These are phyloP conservation scores for Amiota mariae DNA, from an alignment of 2,888 invertebrate genomes.

Conservation along the genomic window DNA sequence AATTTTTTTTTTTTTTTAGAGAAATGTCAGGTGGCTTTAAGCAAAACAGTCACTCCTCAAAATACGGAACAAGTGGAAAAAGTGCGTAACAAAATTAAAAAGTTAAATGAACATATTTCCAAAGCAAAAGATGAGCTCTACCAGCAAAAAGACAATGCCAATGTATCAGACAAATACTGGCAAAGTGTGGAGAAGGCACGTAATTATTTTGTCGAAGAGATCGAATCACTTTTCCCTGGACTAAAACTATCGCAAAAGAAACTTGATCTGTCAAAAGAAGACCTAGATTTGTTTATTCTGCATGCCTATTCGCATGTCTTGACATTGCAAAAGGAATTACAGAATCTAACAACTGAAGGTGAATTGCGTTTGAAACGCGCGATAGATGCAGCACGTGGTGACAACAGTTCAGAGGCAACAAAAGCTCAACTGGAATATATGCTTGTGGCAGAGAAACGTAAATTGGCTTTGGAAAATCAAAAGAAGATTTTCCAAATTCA, in stretches of 20 bases:
- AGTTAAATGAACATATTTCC: conserved; percentile 77
- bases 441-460: conserved; percentile 80
- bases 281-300: conserved; percentile 85
- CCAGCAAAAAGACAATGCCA: conserved; percentile 76
- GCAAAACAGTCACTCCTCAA: conserved; percentile 60
- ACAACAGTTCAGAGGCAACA: conserved; percentile 76
- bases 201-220: conserved; percentile 78
- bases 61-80: conserved; percentile 74
- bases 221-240: conserved; percentile 82
- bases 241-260: conserved; percentile 81
- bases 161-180: conserved; percentile 86
- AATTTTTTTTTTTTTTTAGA: conserved; percentile 50
- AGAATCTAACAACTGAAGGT: conserved; percentile 80
- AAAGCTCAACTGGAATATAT: conserved; percentile 80
- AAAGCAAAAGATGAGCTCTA: conserved; percentile 78
- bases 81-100: conserved; percentile 76
- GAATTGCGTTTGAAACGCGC: conserved; percentile 79
- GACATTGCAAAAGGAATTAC: conserved; percentile 84
- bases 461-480: conserved; percentile 81
- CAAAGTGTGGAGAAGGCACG: conserved; percentile 80
- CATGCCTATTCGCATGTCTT: conserved; percentile 86
- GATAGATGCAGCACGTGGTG: conserved; percentile 77
- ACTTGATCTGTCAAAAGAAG: conserved; percentile 76
- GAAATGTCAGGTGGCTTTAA: conserved; percentile 69
- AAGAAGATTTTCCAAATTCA: conserved; percentile 79